Conservation (phyloP, 2,113 vertebrate genomes). For the Hassar affinis region DNA sequence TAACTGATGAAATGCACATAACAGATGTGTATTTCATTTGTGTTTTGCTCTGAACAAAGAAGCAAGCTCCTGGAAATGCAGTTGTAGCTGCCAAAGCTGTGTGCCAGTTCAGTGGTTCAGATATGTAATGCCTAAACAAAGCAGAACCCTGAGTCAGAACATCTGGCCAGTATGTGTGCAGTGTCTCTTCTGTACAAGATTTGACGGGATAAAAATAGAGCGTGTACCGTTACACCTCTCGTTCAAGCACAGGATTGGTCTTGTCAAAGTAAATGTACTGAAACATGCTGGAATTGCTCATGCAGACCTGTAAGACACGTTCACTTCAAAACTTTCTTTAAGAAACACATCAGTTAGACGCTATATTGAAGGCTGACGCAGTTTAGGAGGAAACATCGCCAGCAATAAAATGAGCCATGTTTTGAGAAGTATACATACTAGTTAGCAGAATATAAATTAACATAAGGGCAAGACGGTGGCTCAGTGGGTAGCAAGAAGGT, state of each 20-base stretch:
- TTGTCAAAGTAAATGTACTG: slow-evolving; percentile 35
- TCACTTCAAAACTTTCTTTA: background rate
- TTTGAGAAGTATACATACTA: background rate
- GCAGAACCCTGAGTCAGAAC: slow-evolving; percentile 45
- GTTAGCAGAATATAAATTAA: background rate
- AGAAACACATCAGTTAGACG: no score
- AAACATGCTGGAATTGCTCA: slow-evolving; percentile 19
- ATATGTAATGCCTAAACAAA: slow-evolving; percentile 51
- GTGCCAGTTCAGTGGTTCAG: slow-evolving; percentile 42
- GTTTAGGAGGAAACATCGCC: background rate
- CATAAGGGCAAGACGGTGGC: no score
- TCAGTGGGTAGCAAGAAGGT: no score
- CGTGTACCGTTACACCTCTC: slow-evolving; percentile 42
- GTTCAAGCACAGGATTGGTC: slow-evolving; percentile 41
- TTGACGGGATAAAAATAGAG: slow-evolving; percentile 30
- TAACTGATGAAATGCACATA: slow-evolving; percentile 7
- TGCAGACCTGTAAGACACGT: background rate
- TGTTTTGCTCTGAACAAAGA: slow-evolving; percentile 19
- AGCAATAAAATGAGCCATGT: background rate
- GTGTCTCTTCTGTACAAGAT: slow-evolving; percentile 6
- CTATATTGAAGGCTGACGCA: background rate
- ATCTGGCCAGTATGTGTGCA: slow-evolving; percentile 44
- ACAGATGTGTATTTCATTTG: slow-evolving; percentile 38
- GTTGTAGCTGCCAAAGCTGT: slow-evolving; percentile 25
- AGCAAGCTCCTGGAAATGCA: slow-evolving; percentile 19